Evolutionary conservation across 1,140 invertebrate species (phyloP).

Genomic region (Cotesia chilonis): DNA sequence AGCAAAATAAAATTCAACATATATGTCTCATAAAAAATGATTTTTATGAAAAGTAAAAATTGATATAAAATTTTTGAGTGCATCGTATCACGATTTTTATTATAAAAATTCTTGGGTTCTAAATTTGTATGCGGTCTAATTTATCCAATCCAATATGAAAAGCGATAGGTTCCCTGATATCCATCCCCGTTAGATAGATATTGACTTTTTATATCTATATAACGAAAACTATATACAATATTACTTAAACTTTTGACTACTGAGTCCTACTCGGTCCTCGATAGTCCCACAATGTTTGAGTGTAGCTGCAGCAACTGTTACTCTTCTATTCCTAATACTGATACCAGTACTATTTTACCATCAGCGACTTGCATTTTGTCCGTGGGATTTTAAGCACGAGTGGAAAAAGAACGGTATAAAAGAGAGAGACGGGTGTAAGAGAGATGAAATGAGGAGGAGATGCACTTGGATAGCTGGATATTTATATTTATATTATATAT

Average conservation of each 20-base stretch:
- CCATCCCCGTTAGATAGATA: slow-evolving; percentile 27
- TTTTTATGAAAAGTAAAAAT: no score
- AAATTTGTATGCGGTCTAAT: slow-evolving; percentile 12
- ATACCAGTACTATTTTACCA: no score
- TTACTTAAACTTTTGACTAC: not conserved
- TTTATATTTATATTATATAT: no score
- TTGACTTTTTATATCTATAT: no score
- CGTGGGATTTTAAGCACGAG: slow-evolving; percentile 28
- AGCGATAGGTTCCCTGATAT: slow-evolving; percentile 22
- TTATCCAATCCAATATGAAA: slow-evolving; percentile 37
- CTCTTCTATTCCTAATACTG: not conserved
- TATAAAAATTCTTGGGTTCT: slow-evolving; percentile 19
- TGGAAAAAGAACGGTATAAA: slow-evolving; percentile 26
- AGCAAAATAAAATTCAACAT: no score
- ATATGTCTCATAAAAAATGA: no score
- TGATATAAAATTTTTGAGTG: no score
- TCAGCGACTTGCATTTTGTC: slow-evolving; percentile 8
- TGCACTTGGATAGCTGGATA: slow-evolving; percentile 35
- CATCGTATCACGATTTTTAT: not conserved
- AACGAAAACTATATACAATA: no score
- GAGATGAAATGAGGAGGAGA: slow-evolving; percentile 29
- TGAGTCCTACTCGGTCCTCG: not conserved
- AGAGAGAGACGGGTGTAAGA: slow-evolving; percentile 3
- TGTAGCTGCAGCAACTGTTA: no score
- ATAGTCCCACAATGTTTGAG: not conserved